phyloP scores from a whole-genome alignment of 2,797 vertebrate species.

The Halcyon smyrnensis region DNA sequence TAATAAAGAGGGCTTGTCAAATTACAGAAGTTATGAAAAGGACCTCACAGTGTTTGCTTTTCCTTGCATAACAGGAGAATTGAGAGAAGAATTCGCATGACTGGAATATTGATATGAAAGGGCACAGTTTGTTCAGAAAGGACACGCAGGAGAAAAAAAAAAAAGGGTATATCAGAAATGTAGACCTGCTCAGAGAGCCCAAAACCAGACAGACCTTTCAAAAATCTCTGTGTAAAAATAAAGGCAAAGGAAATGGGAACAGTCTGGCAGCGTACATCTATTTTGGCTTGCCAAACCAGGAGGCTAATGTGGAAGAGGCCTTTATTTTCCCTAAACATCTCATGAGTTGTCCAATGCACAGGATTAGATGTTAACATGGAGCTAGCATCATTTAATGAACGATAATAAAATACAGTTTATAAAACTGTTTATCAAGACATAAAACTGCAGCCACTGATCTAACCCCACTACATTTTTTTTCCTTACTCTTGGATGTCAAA shows the following conservation, averaged over 20 bases:
- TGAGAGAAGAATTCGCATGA: background rate
- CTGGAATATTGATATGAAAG: background rate
- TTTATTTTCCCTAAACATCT: background rate
- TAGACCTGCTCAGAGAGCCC: background rate
- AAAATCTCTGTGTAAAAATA: background rate
- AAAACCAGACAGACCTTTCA: background rate
- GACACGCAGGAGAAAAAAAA: background rate
- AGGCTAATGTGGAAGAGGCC: background rate
- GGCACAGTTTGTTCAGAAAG: background rate
- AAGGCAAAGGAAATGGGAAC: background rate
- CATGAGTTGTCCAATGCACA: background rate
- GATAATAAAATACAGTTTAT: background rate
- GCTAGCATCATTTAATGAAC: background rate
- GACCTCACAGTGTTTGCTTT: background rate
- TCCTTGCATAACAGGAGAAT: background rate
- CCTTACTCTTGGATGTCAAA: background rate
- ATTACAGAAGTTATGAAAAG: background rate
- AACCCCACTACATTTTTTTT: background rate
- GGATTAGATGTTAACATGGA: background rate
- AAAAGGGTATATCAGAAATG: background rate
- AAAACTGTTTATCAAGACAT: background rate
- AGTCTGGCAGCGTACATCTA: accelerated
- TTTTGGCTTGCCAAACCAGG: background rate
- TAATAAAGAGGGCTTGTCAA: background rate
- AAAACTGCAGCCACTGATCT: background rate